phyloP scores from a whole-genome alignment of 1,140 invertebrate species.

The Aphidius ervi region DNA sequence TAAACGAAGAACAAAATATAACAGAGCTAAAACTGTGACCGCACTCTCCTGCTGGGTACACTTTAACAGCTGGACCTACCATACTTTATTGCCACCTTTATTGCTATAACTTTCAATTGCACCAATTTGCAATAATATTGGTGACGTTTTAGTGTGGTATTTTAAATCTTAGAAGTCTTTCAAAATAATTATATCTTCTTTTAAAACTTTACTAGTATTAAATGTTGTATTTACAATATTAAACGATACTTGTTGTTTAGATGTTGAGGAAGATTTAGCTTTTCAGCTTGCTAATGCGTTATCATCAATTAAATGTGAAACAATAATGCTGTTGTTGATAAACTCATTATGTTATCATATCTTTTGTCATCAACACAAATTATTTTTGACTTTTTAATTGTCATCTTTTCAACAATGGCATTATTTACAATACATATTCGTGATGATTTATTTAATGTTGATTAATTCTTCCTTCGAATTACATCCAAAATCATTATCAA shows the following conservation, averaged over 20 bases:
- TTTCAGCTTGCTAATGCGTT: conserved; percentile 42
- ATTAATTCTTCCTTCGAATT: too few relatives aligned
- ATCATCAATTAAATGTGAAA: conserved; percentile 23
- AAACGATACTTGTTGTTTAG: conserved; percentile 13
- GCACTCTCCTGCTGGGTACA: too few relatives aligned
- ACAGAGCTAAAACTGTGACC: too few relatives aligned
- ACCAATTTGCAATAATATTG: conserved; percentile 61
- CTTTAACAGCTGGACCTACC: too few relatives aligned
- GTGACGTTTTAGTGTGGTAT: conserved; percentile 56
- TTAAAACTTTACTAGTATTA: conserved; percentile 41
- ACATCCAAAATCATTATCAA: too few relatives aligned
- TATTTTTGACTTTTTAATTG: conserved; percentile 28
- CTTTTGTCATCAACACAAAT: conserved; percentile 37
- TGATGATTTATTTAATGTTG: neutral
- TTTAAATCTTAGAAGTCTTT: conserved; percentile 41
- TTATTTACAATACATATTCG: conserved; percentile 11
- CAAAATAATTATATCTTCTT: conserved; percentile 52
- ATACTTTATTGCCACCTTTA: too few relatives aligned
- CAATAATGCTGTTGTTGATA: conserved; percentile 27
- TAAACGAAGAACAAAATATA: too few relatives aligned
- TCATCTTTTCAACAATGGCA: conserved; percentile 14
- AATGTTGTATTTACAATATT: conserved; percentile 4
- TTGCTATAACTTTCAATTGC: too few relatives aligned
- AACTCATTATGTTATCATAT: conserved; percentile 40
- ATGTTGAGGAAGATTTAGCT: conserved; percentile 27